Base-by-base conservation (phyloP, 2,797 vertebrate genomes). In the Sus cebifrons region DNA sequence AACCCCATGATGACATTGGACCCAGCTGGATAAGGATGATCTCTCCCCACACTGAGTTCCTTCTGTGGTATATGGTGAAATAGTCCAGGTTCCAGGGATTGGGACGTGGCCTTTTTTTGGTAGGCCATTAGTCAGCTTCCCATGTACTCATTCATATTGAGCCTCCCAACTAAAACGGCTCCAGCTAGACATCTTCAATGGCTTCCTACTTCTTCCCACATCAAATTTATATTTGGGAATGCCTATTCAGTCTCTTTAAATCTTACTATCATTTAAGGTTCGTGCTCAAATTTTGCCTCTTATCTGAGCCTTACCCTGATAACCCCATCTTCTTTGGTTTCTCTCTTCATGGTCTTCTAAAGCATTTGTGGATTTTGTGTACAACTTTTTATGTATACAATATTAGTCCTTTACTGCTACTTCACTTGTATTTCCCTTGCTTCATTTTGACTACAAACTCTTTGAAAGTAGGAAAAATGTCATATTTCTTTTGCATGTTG, bases 391-490 rank as follows among this genome's bases (percentile, higher is more conserved):
- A 82, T 54, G 32, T 21, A 15, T 29, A 52, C 8, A 82, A 64
- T 78, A 73, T 92, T 86, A 49, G 15, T 56, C 17, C 89, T 96
- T 94, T 71, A 36, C 16, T 86, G 18, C 36, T 60, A 85, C 36
- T 68, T 68, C 36, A 32, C 15, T 52, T 85, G 14, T 32, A 3
- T 77, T 84, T 89, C 27, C 29, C 16, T 60, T 88, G 18, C 14
- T 16, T 95, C 60, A 70, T 78, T 90, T 94, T 83, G 52, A 52
- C n/a, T 13, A 85, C 56, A 64, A 68, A 65, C 4, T 64, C 68
- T 94, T 78, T 78, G 75, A 89, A 94, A 84, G 58, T 49, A 84
- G 73, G 27, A 70, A 67, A 75, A 89, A 56, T 44, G n/a, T 44
- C 10, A 4, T 67, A 25, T 60, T 87, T 93, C 9, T 81, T 75